Evolutionary conservation across 2,113 vertebrate genomes (phyloP).

Genomic region (Rattus norvegicus): DNA sequence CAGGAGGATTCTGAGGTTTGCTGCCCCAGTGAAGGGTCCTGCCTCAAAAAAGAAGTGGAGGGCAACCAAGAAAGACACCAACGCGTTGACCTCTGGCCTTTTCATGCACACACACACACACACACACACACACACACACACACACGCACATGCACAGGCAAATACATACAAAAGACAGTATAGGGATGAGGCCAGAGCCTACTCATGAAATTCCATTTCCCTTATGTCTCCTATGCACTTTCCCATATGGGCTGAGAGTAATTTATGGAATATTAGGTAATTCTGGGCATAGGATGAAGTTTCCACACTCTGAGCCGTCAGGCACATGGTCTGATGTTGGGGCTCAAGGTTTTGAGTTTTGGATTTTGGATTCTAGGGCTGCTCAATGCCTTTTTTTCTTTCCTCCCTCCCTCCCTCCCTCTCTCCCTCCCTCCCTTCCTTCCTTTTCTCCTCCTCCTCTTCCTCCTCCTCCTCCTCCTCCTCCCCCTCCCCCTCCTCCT

Average conservation of each 20-base stretch:
- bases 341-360: neutral
- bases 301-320: neutral
- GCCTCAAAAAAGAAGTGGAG: neutral
- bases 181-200: neutral
- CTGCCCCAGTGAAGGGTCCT: neutral
- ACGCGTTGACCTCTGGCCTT: neutral
- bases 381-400: neutral
- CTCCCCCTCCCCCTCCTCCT: too few relatives aligned
- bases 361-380: neutral
- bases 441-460: too few relatives aligned
- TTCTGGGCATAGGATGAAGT: neutral
- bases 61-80: neutral
- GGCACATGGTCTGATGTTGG: neutral
- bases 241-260: neutral
- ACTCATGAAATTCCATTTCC: neutral
- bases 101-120: neutral
- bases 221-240: neutral
- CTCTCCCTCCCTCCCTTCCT: too few relatives aligned
- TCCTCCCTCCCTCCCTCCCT: rapidly evolving
- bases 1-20: neutral
- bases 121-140: neutral
- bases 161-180: neutral
- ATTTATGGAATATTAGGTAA: neutral
- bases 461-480: too few relatives aligned
- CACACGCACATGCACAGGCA: neutral